phyloP scores from a whole-genome alignment of 2,113 vertebrate genomes.

The Columba janthina region DNA sequence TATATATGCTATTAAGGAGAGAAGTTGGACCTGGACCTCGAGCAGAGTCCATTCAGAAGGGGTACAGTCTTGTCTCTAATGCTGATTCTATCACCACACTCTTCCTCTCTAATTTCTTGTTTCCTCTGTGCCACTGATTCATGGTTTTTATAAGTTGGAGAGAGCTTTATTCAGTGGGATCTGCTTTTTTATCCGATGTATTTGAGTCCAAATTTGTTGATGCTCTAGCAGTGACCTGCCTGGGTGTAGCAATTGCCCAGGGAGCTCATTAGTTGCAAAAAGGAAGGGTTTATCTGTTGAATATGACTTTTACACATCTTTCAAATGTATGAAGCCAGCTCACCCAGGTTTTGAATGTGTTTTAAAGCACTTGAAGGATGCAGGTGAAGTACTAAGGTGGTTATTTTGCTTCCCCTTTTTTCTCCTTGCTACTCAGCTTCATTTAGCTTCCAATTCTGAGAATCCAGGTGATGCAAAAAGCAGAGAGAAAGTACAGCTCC shows the following conservation, averaged over 20 bases:
- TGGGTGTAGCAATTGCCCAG: neutral
- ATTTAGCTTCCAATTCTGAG: neutral
- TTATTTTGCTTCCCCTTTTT: neutral
- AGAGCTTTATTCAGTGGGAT: neutral
- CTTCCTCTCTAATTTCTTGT: neutral
- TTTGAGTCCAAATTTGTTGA: neutral
- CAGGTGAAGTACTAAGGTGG: neutral
- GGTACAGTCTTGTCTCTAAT: neutral
- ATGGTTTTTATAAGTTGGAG: neutral
- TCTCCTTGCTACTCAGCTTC: neutral
- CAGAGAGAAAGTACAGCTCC: neutral
- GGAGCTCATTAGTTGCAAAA: neutral
- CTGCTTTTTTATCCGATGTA: neutral
- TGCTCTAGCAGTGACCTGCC: neutral
- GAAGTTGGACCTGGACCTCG: neutral
- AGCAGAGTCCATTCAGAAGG: neutral
- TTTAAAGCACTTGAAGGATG: neutral
- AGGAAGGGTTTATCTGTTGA: neutral
- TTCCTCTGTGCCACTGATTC: neutral
- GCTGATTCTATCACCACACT: neutral
- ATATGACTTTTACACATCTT: neutral
- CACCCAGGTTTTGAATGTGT: neutral
- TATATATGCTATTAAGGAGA: rapidly evolving
- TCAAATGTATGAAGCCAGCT: neutral
- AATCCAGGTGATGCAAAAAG: neutral